phyloP scores from a whole-genome alignment of 64 coral and sea anemone genomes.

The Anthopleura sola region DNA sequence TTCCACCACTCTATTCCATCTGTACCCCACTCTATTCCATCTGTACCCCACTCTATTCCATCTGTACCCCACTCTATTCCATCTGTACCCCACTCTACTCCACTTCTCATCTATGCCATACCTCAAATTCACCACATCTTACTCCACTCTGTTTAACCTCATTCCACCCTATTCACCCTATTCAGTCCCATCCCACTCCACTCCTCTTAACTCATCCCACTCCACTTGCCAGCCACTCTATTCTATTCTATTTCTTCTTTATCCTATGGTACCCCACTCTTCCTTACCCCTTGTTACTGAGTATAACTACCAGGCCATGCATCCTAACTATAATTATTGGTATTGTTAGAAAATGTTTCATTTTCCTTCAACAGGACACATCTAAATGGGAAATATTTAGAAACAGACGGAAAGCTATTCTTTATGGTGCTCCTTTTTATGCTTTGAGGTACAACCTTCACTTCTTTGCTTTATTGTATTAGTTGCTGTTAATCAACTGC shows the following conservation, averaged over 20 bases:
- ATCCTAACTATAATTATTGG: not conserved
- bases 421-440: slow-evolving; percentile 84
- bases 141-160: too few relatives aligned
- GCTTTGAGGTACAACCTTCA: slow-evolving; percentile 66
- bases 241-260: too few relatives aligned
- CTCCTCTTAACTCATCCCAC: too few relatives aligned
- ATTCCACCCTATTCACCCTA: too few relatives aligned
- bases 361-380: slow-evolving; percentile 64
- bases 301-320: too few relatives aligned
- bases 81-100: too few relatives aligned
- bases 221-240: too few relatives aligned
- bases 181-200: too few relatives aligned
- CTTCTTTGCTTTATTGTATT: not conserved
- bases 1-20: too few relatives aligned
- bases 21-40: not conserved
- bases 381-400: slow-evolving; percentile 82
- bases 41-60: not conserved
- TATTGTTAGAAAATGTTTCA: not conserved
- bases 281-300: not conserved
- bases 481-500: not conserved
- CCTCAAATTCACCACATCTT: too few relatives aligned
- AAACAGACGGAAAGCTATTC: slow-evolving; percentile 73
- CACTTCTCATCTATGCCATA: too few relatives aligned
- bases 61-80: too few relatives aligned
- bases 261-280: not conserved